These are phyloP conservation scores for Drosophila meridionalis DNA, from an alignment of 2,888 invertebrate genomes.

Conservation along the genomic window DNA sequence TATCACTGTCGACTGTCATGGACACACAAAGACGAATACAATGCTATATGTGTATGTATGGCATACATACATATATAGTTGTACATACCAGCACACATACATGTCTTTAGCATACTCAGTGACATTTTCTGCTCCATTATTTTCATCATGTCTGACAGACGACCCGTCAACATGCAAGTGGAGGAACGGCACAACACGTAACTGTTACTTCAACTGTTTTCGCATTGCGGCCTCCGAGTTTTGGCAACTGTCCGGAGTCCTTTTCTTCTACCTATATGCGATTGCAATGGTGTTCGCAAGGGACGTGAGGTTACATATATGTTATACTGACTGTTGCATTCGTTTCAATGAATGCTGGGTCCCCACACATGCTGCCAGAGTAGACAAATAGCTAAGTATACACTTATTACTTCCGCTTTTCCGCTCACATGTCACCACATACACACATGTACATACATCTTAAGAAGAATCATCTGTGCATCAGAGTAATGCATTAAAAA, in stretches of 20 bases:
- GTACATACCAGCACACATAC: constrained; percentile 13
- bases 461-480: constrained; percentile 22
- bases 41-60: not conserved
- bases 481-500: constrained; percentile 63
- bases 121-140: constrained; percentile 80
- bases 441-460: not conserved
- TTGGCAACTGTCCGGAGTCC: constrained; percentile 34
- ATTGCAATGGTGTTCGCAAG: constrained; percentile 42
- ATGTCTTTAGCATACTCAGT: constrained; percentile 71
- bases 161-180: constrained; percentile 77
- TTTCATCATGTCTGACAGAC: constrained; percentile 80
- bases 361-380: constrained; percentile 13
- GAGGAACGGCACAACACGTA: constrained; percentile 55
- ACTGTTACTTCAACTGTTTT: constrained; percentile 53
- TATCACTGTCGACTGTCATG: constrained; percentile 5
- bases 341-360: constrained; percentile 15
- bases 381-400: constrained; percentile 43
- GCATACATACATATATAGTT: constrained; percentile 25
- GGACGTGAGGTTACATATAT: constrained; percentile 3
- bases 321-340: constrained; percentile 42
- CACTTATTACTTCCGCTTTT: constrained; percentile 40
- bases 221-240: constrained; percentile 44
- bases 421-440: not conserved
- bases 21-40: constrained; percentile 4
- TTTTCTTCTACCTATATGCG: constrained; percentile 44